Conservation (phyloP, 1,140 invertebrate species). For the Brachionus plicatilis region DNA sequence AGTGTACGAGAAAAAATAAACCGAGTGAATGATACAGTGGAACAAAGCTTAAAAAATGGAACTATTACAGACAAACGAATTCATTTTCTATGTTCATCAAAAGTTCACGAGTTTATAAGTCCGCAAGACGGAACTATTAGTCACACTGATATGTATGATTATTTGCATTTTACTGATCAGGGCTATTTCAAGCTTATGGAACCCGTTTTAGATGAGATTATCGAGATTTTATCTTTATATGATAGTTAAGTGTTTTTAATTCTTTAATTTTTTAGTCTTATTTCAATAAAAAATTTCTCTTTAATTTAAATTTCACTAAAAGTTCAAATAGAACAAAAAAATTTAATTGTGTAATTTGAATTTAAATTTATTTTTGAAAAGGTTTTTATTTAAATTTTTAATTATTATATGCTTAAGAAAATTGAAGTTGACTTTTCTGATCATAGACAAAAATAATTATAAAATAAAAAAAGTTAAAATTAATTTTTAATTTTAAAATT, state of each 20-base stretch:
- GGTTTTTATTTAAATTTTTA: too few species aligned
- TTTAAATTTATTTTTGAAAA: too few species aligned
- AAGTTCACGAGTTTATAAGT: conserved; percentile 62
- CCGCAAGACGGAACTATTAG: conserved; percentile 72
- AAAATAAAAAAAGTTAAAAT: too few species aligned
- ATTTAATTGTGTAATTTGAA: too few species aligned
- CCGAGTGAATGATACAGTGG: conserved; percentile 68
- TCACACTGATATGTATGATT: conserved; percentile 81
- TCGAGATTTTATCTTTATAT: conserved; percentile 32
- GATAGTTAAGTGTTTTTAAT: neutral
- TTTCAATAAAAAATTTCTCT: too few species aligned
- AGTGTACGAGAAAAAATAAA: conserved; percentile 67
- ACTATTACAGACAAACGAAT: conserved; percentile 60
- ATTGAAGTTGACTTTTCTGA: too few species aligned
- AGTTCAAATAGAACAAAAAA: too few species aligned
- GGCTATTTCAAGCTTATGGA: conserved; percentile 67
- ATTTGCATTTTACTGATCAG: conserved; percentile 72
- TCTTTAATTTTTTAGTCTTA: neutral
- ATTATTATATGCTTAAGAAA: too few species aligned
- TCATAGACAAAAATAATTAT: too few species aligned
- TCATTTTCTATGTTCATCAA: conserved; percentile 65
- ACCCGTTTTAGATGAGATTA: conserved; percentile 50
- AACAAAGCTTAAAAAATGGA: conserved; percentile 61
- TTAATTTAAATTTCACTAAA: too few species aligned
- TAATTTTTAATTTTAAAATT: too few species aligned